Evolutionary conservation across 2,113 vertebrate species (phyloP), one percentile per base, ranked within the genome.

Genomic region (Pristiophorus japonicus): DNA sequence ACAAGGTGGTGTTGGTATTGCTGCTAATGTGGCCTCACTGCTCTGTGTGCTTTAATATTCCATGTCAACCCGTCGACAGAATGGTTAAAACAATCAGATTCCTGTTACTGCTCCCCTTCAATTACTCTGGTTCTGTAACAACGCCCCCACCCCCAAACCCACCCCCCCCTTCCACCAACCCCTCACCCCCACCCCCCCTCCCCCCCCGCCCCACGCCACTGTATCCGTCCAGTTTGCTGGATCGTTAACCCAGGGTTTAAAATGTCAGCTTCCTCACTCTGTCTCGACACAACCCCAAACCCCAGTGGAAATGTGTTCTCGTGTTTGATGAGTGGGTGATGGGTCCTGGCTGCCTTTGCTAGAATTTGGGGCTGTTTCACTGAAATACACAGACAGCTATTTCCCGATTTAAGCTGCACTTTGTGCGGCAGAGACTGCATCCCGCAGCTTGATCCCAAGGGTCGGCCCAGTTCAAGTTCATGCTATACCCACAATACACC

Each of bases 11-110:
- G 34, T 10, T 92, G 59, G 65, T 4, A 63, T 34, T 65, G 38
- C 16, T 22, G 65, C 59, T 63, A 92, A 92, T 63, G n/a, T 92
- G 59, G 34, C 59, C 34, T 63, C 88, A 38, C 62, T 81, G 78
- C 78, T 63, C 59, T 92, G 88, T 92, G 59, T 24, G n/a, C 65
- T 92, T 92, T 92, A 92, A 92, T 92, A n/a, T 63, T 92, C 88
- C 65, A 92, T 92, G 63, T 65, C 34, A 38, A 38, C 34, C 59
- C 16, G 59, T 63, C 18, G 38, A n/a, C 55, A 92, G n/a, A 38
- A 65, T 92, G 88, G 42, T 42, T 92, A 38, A 38, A 38, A 90
- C 30, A 92, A 63, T 42, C 38, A 63, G 20, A n/a, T 63, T 92
- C 16, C 59, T 63, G 55, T 38, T 92, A 92, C 34, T 55, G 18